Evolutionary conservation across 2,797 vertebrate species (phyloP).

Genomic region (Tokudaia tokunoshimensis): DNA sequence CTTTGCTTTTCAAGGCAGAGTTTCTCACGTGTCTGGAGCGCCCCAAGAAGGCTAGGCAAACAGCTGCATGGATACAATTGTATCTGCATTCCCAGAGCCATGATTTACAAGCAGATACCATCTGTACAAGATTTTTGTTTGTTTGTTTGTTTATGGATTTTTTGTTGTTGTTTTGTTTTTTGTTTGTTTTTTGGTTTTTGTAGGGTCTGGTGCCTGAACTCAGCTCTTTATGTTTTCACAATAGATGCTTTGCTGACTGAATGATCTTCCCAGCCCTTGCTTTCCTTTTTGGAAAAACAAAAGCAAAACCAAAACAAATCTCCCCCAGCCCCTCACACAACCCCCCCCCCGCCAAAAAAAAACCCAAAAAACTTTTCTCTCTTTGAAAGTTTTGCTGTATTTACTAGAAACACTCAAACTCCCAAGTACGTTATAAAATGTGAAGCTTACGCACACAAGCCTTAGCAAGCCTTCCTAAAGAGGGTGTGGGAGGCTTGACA

Average conservation of each 20-base stretch:
- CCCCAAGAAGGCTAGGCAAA: background rate
- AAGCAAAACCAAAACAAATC: too few species aligned
- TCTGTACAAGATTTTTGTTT: background rate
- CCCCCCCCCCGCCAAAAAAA: background rate
- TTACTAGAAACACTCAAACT: slow-evolving; percentile 52
- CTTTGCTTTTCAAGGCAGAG: background rate
- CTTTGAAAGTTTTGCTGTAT: background rate
- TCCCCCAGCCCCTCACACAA: too few species aligned
- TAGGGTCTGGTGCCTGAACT: background rate
- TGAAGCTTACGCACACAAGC: background rate
- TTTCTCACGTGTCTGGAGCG: background rate
- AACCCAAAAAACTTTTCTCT: background rate
- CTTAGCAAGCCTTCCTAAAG: slow-evolving; percentile 8
- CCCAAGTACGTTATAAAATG: slow-evolving; percentile 36
- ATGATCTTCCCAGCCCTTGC: background rate
- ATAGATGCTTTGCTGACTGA: background rate
- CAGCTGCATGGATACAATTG: background rate
- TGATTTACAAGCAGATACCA: background rate
- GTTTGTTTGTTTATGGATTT: background rate
- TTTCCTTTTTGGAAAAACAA: background rate
- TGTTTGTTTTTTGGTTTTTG: too few species aligned
- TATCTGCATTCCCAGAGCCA: background rate
- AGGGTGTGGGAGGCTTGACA: background rate
- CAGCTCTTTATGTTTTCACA: background rate
- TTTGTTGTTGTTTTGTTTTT: too few species aligned